These are phyloP conservation scores for Paralichthys olivaceus DNA, from an alignment of 2,113 vertebrate genomes.

Conservation along the genomic window DNA sequence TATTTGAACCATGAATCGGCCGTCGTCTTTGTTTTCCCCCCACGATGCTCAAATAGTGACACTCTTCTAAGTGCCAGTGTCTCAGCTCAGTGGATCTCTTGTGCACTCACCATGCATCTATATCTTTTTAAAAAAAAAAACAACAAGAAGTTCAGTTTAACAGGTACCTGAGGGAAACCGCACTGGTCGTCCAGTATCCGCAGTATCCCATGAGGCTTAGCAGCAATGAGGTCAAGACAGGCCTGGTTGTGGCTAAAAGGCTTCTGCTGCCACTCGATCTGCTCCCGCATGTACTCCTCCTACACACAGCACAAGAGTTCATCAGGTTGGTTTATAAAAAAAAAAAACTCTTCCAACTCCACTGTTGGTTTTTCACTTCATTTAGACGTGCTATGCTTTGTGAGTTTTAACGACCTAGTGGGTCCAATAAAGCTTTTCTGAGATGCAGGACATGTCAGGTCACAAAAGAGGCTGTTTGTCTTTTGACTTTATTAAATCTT, in stretches of 20 bases:
- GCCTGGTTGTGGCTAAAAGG: conserved; percentile 90
- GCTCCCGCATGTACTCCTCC: conserved; percentile 96
- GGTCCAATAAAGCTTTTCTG: too few species aligned
- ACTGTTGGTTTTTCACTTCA: too few species aligned
- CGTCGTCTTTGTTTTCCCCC: neutral
- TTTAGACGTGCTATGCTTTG: neutral
- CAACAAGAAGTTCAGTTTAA: neutral
- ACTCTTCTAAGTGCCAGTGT: too few species aligned
- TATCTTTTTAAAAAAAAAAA: neutral
- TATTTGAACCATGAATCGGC: neutral
- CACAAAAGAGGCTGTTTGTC: neutral
- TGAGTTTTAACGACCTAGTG: neutral
- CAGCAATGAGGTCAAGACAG: conserved; percentile 94
- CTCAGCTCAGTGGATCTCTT: too few species aligned
- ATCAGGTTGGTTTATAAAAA: neutral
- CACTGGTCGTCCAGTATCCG: conserved; percentile 97
- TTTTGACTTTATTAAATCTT: neutral
- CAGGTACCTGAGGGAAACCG: conserved; percentile 92
- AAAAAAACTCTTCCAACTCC: conserved; percentile 6
- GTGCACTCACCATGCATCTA: neutral
- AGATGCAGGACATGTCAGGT: neutral
- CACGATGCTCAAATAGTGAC: neutral
- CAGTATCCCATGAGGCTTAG: conserved; percentile 95
- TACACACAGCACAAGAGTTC: conserved; percentile 59
- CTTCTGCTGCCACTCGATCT: conserved; percentile 93